Percentiles rank a stretch among this genome's conserved stretches.
These are phyloP conservation scores for Pseudomyrmex cubaensis DNA, from an alignment of 1,140 invertebrate genomes.

Conservation along the genomic window DNA sequence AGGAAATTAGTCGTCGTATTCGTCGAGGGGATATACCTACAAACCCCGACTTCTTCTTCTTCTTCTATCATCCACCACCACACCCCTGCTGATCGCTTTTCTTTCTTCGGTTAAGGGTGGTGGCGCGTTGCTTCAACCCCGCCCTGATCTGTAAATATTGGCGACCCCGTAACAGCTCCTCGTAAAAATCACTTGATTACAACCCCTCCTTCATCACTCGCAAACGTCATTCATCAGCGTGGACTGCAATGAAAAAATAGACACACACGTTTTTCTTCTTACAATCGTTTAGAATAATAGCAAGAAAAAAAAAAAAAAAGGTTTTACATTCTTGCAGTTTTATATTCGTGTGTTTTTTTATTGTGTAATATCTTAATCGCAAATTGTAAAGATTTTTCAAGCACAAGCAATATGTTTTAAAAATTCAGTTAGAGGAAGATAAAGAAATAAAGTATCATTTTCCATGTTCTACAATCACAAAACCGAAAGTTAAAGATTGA, in stretches of 20 bases:
- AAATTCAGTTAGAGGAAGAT: conserved; percentile 62
- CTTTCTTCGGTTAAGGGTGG: conserved; percentile 61
- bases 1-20: conserved; percentile 71
- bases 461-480: conserved; percentile 63
- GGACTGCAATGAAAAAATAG: conserved; percentile 23
- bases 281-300: conserved; percentile 4
- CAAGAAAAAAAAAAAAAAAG: not conserved
- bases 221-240: conserved; percentile 30
- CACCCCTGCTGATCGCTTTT: conserved; percentile 49
- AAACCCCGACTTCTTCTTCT: conserved; percentile 35
- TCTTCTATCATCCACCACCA: conserved; percentile 21
- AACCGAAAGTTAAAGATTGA: conserved; percentile 57
- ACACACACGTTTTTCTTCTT: not conserved
- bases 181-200: conserved; percentile 79
- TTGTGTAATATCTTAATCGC: not conserved
- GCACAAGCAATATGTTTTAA: not conserved
- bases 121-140: conserved; percentile 62
- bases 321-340: too few relatives aligned
- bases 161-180: conserved; percentile 72
- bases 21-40: conserved; percentile 63
- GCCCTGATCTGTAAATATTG: conserved; percentile 78
- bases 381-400: not conserved
- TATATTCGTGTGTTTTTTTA: not conserved
- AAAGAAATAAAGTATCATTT: conserved; percentile 63
- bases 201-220: conserved; percentile 67